phyloP scores from a whole-genome alignment of 1,140 invertebrate species.

The Drosophila takahashii region DNA sequence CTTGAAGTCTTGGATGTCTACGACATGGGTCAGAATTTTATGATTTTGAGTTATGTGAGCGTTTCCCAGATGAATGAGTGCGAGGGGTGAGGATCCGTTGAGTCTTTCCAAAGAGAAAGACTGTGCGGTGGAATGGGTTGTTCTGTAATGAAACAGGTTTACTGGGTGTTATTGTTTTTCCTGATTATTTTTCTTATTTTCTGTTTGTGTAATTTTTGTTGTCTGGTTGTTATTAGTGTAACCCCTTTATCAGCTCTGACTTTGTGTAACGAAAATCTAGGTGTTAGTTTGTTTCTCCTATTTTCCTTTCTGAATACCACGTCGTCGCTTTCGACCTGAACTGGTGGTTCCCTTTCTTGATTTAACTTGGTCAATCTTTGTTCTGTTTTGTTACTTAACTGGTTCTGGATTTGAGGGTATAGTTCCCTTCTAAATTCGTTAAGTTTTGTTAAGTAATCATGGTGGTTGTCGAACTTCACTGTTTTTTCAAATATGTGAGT shows the following conservation, averaged over 20 bases:
- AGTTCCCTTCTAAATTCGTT: neutral
- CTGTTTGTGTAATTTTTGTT: too few species aligned
- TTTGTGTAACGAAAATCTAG: too few species aligned
- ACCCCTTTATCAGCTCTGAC: too few species aligned
- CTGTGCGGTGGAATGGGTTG: neutral
- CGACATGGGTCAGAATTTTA: neutral
- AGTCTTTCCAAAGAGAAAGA: slow-evolving; percentile 1
- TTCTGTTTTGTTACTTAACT: neutral
- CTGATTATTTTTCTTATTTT: slow-evolving; percentile 3
- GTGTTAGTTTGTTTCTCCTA: slow-evolving; percentile 5
- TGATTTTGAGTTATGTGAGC: neutral
- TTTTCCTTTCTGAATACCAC: slow-evolving; percentile 4
- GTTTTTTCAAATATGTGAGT: too few species aligned
- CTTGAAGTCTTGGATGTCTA: neutral
- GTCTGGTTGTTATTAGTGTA: too few species aligned
- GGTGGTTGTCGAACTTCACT: neutral
- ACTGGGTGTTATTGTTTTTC: slow-evolving; percentile 3
- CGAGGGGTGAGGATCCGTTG: neutral
- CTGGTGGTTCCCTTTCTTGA: neutral
- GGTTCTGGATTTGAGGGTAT: neutral
- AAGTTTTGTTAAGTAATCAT: neutral
- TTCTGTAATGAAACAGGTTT: slow-evolving; percentile 1
- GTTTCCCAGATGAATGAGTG: slow-evolving; percentile 1
- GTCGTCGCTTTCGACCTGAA: too few species aligned
- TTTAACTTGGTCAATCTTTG: neutral